phyloP scores from a whole-genome alignment of 2,888 invertebrate species.

The Agriopis marginaria region DNA sequence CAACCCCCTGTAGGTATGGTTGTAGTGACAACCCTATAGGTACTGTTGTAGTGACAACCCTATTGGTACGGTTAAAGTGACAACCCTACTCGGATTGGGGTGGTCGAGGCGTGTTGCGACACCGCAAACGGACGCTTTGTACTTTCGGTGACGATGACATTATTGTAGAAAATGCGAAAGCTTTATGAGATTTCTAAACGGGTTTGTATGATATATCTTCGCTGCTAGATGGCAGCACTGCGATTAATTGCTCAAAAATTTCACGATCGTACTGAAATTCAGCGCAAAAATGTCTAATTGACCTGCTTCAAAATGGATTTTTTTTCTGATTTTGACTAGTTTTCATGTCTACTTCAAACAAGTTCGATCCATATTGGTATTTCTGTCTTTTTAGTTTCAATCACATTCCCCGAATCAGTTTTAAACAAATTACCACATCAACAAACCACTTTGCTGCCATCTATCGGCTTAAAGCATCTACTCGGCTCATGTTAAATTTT shows the following conservation, averaged over 20 bases:
- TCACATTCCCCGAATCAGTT: background rate
- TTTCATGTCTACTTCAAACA: too few species aligned
- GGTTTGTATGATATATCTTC: background rate
- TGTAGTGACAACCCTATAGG: slow-evolving; percentile 1
- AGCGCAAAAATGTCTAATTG: background rate
- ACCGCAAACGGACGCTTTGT: slow-evolving; percentile 27
- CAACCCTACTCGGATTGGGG: slow-evolving; percentile 18
- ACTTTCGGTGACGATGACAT: slow-evolving; percentile 24
- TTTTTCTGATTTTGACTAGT: too few species aligned
- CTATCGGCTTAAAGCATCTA: background rate
- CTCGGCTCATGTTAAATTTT: background rate
- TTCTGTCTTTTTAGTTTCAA: background rate
- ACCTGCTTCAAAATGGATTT: background rate
- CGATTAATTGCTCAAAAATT: background rate
- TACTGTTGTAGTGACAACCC: background rate
- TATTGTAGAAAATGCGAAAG: slow-evolving; percentile 1
- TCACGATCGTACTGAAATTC: background rate
- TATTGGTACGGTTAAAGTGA: slow-evolving; percentile 2
- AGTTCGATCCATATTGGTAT: too few species aligned
- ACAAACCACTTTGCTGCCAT: slow-evolving; percentile 2
- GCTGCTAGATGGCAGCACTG: slow-evolving; percentile 15
- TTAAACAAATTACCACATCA: background rate
- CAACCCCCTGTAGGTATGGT: slow-evolving; percentile 7
- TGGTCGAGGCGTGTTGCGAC: slow-evolving; percentile 21
- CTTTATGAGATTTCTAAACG: background rate